Base-by-base conservation (phyloP, 2,797 vertebrate genomes). In the Onychomys leucogaster region DNA sequence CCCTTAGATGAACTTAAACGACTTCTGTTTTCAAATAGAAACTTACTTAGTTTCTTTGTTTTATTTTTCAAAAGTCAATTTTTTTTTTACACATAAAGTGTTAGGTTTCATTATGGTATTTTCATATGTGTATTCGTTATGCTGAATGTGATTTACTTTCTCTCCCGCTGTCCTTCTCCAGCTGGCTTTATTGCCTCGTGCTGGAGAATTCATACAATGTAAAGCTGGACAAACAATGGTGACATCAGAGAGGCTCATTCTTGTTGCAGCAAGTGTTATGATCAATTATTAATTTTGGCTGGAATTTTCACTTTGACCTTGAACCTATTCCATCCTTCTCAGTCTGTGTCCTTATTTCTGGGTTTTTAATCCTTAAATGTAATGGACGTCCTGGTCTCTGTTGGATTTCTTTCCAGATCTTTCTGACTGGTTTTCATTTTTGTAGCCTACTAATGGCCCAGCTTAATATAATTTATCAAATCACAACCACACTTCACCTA, bases 391-490 rank as follows among this genome's bases (percentile, higher is more conserved):
- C 8, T 93, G 67, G 65, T 77, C 25, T 90, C 78, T 41, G 3
- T 71, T 90, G 83, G 5, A 88, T 93, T 96, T 95, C n/a, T 90
- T 86, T 94, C 59, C 93, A 89, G 32, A 59, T 80, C 57, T 61
- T 49, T 81, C 43, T 84, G 52, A 29, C 27, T 78, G 61, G 14
- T 61, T 34, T 95, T 73, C n/a, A 19, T 80, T 87, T 93, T 95
- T 55, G 37, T 46, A 90, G 23, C 83, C 32, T n/a, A 65, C 65
- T 87, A 91, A 93, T 13, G 37, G 34, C 52, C 17, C 49, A 96
- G 37, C 16, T 90, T 90, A 91, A 82, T 89, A 83, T 86, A 83
- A 91, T 93, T 96, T 96, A 93, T 83, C 59, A 84, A 93, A 78
- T 41, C 75, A 67, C 41, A 75, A 59, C 27, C 69, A 34, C 37